Evolutionary conservation across 2,888 invertebrate genomes (phyloP).

Genomic region (Pollenia angustigena): DNA sequence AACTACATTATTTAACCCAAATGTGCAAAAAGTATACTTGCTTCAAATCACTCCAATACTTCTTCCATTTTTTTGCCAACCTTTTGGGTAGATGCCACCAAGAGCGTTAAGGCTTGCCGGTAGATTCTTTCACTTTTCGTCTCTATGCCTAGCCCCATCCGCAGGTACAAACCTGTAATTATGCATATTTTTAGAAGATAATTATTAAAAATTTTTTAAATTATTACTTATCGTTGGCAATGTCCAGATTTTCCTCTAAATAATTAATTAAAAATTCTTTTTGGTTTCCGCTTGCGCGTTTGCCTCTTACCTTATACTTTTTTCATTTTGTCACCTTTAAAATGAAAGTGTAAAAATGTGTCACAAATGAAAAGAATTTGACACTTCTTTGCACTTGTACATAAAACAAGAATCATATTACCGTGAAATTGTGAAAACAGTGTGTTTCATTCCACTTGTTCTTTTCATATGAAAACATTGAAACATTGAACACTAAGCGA

Average conservation of each 20-base stretch:
- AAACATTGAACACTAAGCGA: too few relatives aligned
- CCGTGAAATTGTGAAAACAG: too few relatives aligned
- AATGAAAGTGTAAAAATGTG: too few relatives aligned
- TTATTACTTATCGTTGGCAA: slow-evolving; percentile 7
- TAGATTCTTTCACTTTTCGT: slow-evolving; percentile 11
- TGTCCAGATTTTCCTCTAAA: too few relatives aligned
- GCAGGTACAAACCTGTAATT: background rate
- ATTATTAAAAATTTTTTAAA: background rate
- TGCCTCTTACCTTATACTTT: background rate
- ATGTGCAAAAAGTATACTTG: background rate
- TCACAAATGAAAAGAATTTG: too few relatives aligned
- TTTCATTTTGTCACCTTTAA: too few relatives aligned
- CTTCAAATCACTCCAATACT: slow-evolving; percentile 48
- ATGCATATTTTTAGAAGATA: background rate
- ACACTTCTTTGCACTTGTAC: slow-evolving; percentile 21
- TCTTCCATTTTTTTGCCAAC: slow-evolving; percentile 37
- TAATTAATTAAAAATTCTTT: slow-evolving; percentile 23
- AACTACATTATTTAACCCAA: background rate
- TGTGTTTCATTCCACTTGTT: too few relatives aligned
- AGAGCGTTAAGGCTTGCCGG: slow-evolving; percentile 30
- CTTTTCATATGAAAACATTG: too few relatives aligned
- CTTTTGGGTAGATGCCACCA: slow-evolving; percentile 50
- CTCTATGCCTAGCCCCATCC: background rate
- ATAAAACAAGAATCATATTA: too few relatives aligned
- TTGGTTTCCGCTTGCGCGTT: slow-evolving; percentile 9